A percentile compares a stretch with the other conserved stretches of the same genome.
Evolutionary conservation across 2,113 vertebrate species (phyloP).

Genomic region (Lynx canadensis): DNA sequence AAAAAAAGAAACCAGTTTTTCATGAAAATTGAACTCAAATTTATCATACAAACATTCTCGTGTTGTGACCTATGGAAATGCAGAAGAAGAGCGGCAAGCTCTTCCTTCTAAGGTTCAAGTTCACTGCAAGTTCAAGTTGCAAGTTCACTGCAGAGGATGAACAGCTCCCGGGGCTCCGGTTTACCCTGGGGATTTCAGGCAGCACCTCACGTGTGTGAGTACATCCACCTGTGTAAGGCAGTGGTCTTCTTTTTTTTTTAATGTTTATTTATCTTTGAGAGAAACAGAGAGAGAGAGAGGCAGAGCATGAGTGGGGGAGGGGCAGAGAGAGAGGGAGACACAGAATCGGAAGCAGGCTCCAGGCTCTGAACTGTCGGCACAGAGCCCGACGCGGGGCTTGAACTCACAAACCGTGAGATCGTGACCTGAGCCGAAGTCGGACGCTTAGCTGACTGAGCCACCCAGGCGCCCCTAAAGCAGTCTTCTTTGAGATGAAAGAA

Average conservation of each 20-base stretch:
- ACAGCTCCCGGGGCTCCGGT: not conserved
- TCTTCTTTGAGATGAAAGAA: not conserved
- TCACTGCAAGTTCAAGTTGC: too few species aligned
- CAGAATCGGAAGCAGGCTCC: too few species aligned
- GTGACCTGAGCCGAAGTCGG: too few species aligned
- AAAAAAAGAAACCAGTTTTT: slow-evolving; percentile 41
- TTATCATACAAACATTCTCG: not conserved
- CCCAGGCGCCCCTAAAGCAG: too few species aligned
- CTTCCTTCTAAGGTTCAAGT: not conserved
- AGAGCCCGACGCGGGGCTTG: too few species aligned
- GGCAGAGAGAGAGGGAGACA: too few species aligned
- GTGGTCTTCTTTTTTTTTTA: not conserved
- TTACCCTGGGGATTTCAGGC: not conserved
- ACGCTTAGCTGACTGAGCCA: too few species aligned
- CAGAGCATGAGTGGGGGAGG: too few species aligned
- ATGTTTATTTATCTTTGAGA: too few species aligned
- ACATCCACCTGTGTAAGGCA: not conserved
- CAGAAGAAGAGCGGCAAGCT: not conserved
- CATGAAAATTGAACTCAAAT: not conserved
- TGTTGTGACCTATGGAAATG: not conserved
- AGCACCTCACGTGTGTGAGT: rapidly evolving
- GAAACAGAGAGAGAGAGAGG: too few species aligned
- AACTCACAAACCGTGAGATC: too few species aligned
- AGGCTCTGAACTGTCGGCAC: too few species aligned
- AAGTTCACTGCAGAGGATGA: not conserved